phyloP scores from a whole-genome alignment of 2,797 vertebrate genomes.

The Bradypodion pumilum region DNA sequence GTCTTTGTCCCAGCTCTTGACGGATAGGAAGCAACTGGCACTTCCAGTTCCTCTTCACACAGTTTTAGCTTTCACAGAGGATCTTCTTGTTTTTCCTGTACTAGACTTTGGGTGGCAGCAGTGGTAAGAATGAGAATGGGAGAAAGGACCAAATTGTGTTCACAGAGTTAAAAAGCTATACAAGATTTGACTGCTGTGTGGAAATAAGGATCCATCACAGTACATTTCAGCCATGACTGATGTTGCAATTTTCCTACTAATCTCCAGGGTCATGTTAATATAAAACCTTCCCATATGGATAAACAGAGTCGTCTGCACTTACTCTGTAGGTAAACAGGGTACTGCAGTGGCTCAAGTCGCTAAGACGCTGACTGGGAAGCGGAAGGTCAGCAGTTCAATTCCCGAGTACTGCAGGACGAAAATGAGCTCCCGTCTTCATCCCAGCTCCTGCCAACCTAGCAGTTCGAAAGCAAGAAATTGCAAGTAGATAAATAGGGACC shows the following conservation, averaged over 20 bases:
- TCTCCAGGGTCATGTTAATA: neutral
- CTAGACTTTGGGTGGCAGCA: neutral
- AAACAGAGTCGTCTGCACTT: neutral
- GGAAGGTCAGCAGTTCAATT: too few relatives aligned
- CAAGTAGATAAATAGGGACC: too few relatives aligned
- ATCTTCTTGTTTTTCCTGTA: neutral
- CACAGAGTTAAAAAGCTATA: neutral
- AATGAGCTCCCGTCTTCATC: too few relatives aligned
- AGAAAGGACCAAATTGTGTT: neutral
- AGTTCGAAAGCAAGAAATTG: too few relatives aligned
- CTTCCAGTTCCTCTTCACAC: neutral
- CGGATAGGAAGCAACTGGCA: neutral
- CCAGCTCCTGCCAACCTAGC: too few relatives aligned
- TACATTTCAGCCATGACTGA: neutral
- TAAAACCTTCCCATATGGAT: neutral
- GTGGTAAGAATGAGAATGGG: neutral
- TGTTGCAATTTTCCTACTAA: neutral
- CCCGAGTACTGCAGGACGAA: too few relatives aligned
- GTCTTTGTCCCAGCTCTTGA: too few relatives aligned
- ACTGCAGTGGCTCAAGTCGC: too few relatives aligned
- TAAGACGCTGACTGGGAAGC: too few relatives aligned
- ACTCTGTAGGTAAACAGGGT: neutral
- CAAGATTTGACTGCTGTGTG: neutral
- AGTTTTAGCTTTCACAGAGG: neutral
- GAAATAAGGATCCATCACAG: neutral